A percentile compares a stretch with the other conserved stretches of the same genome.
These are phyloP conservation scores for Pristionchus entomophagus DNA, from an alignment of 2,888 invertebrate species.

Conservation along the genomic window DNA sequence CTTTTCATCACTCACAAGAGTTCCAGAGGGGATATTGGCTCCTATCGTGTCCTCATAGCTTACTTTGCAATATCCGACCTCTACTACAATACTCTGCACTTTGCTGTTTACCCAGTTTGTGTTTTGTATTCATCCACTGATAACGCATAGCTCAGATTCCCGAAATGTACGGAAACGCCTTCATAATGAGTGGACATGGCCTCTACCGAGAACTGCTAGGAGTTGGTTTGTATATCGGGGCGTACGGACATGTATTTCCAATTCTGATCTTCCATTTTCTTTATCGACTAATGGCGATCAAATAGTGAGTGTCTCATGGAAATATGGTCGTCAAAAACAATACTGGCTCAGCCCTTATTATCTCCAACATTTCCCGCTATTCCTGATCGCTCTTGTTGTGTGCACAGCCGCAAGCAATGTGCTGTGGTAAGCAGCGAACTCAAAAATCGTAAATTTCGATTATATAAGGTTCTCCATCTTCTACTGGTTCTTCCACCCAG, in stretches of 20 bases:
- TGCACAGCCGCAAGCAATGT: background rate
- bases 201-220: background rate
- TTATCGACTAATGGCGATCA: background rate
- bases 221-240: background rate
- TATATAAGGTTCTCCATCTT: background rate
- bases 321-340: background rate
- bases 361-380: background rate
- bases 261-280: conserved; percentile 33
- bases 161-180: conserved; percentile 13
- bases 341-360: background rate
- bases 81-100: conserved; percentile 5
- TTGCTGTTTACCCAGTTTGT: background rate
- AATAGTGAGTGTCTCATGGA: background rate
- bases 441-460: no score
- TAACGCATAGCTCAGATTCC: background rate
- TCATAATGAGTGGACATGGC: background rate
- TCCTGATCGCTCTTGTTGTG: background rate
- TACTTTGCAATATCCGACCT: background rate
- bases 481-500: conserved; percentile 17
- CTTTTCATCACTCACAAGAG: background rate
- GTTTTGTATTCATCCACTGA: background rate
- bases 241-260: conserved; percentile 11
- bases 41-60: background rate
- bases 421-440: background rate
- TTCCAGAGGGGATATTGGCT: background rate